These are phyloP conservation scores for Larimichthys polyactis DNA, from an alignment of 2,113 vertebrate genomes.

Conservation along the genomic window DNA sequence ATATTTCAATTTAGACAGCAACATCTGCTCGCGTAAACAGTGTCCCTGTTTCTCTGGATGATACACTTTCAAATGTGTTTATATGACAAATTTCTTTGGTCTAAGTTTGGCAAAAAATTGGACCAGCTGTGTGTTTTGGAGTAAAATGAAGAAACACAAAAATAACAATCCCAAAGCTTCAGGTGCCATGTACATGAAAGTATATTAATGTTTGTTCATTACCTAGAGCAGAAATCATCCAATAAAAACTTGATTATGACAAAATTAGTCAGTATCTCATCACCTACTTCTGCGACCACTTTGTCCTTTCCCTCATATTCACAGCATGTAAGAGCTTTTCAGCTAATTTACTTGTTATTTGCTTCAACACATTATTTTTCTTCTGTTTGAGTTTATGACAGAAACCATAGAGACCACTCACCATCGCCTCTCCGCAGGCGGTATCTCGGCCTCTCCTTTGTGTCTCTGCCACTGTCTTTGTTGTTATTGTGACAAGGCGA, in stretches of 20 bases:
- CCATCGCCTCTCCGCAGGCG: slow-evolving; percentile 67
- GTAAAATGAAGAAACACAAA: no score
- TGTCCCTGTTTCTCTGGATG: no score
- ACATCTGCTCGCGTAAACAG: no score
- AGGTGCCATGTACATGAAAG: not conserved
- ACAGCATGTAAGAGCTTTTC: not conserved
- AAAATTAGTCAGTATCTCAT: not conserved
- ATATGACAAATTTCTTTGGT: no score
- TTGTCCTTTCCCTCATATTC: not conserved
- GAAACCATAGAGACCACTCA: slow-evolving; percentile 74
- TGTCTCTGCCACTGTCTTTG: slow-evolving; percentile 62
- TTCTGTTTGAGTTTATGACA: not conserved
- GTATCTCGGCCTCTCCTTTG: slow-evolving; percentile 61
- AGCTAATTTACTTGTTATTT: slow-evolving; percentile 27
- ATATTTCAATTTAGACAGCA: no score
- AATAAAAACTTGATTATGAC: not conserved
- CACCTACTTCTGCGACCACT: not conserved
- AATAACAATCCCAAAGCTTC: no score
- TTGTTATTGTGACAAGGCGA: slow-evolving; percentile 84
- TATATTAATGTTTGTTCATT: not conserved
- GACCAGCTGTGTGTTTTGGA: no score
- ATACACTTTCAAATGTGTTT: no score
- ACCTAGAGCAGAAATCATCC: not conserved
- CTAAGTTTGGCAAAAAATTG: no score
- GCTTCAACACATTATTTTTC: slow-evolving; percentile 15